phyloP scores from a whole-genome alignment of 92 coral and sea anemone species.

The Palythoa grandis region DNA sequence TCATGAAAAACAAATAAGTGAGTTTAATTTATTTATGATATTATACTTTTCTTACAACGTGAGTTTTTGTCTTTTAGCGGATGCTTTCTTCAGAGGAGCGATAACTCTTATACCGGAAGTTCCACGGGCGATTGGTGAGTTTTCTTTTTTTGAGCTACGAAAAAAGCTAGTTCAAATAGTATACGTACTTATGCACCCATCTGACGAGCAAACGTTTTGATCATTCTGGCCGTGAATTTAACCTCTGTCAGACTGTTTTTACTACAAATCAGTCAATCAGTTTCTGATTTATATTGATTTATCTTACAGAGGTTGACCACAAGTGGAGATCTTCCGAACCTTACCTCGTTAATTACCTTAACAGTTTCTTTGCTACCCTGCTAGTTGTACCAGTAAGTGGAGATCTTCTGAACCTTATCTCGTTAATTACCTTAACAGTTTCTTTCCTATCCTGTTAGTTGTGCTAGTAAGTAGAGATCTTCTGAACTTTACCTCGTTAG shows the following conservation, averaged over 20 bases:
- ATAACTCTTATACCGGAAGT: constrained; percentile 87
- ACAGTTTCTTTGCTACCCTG: constrained; percentile 83
- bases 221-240: background rate
- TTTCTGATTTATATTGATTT: background rate
- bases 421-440: constrained; percentile 72
- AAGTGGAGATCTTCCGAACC: constrained; percentile 91
- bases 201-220: too few relatives aligned
- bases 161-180: background rate
- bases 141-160: background rate
- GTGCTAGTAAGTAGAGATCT: constrained; percentile 88
- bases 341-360: constrained; percentile 74
- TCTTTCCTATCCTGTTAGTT: constrained; percentile 80
- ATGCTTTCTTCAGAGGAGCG: constrained; percentile 90
- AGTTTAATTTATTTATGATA: background rate
- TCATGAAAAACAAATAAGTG: background rate
- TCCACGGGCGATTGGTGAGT: constrained; percentile 91
- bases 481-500: constrained; percentile 82
- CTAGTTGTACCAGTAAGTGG: constrained; percentile 88
- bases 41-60: background rate
- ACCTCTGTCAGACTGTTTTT: background rate
- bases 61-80: constrained; percentile 64
- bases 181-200: too few relatives aligned
- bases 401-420: constrained; percentile 88
- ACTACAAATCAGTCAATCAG: background rate
- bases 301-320: constrained; percentile 84